These are phyloP conservation scores for Dryobotodes eremita DNA, from an alignment of 2,888 invertebrate genomes.

Conservation along the genomic window DNA sequence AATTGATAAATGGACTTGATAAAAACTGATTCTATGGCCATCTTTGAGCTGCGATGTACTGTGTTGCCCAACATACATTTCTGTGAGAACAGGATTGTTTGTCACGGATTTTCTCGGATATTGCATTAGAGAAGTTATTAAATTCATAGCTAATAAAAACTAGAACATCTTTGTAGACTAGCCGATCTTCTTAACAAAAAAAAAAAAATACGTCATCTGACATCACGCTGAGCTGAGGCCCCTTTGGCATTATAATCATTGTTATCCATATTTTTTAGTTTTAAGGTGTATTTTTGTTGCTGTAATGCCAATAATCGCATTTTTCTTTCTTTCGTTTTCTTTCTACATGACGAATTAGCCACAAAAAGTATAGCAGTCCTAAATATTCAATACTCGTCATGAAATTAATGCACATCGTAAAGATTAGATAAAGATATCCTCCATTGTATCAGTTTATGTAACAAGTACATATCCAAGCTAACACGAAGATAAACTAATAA, in stretches of 20 bases:
- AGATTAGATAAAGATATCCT: not conserved
- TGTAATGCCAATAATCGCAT: too few relatives aligned
- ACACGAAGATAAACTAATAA: not conserved
- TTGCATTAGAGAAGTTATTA: not conserved
- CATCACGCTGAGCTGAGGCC: too few relatives aligned
- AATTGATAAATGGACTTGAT: not conserved
- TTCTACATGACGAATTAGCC: not conserved
- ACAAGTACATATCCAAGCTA: conserved; percentile 4
- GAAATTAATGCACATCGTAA: not conserved
- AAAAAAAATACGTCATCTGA: too few relatives aligned
- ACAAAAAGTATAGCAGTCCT: not conserved
- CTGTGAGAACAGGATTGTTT: not conserved
- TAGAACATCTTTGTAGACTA: not conserved
- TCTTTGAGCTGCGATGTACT: not conserved
- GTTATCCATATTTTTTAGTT: too few relatives aligned
- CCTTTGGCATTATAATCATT: too few relatives aligned
- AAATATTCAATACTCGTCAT: not conserved
- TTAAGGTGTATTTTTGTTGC: too few relatives aligned
- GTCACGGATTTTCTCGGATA: not conserved
- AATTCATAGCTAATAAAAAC: not conserved
- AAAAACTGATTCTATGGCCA: not conserved
- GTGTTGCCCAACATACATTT: not conserved
- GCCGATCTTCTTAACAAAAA: not conserved
- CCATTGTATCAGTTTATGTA: not conserved
- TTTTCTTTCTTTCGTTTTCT: too few relatives aligned